These are phyloP conservation scores for Charadrius vociferus DNA, from an alignment of 2,113 vertebrate species.

Conservation along the genomic window DNA sequence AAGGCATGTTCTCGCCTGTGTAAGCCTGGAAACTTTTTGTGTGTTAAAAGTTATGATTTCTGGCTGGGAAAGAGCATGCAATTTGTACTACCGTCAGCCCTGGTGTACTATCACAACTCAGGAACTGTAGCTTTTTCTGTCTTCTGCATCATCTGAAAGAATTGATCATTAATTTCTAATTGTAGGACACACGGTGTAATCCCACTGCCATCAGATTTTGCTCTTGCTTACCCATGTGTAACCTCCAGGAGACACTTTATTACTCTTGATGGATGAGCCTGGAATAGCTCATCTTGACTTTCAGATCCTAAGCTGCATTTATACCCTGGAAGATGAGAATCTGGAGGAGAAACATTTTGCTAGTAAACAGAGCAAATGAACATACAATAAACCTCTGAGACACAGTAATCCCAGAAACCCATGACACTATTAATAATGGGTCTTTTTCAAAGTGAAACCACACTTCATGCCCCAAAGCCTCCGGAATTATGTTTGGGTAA, in stretches of 20 bases:
- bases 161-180: slow-evolving; percentile 61
- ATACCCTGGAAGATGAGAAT: slow-evolving; percentile 40
- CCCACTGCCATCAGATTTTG: neutral
- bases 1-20: neutral
- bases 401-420: slow-evolving; percentile 53
- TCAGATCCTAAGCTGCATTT: slow-evolving; percentile 41
- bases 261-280: slow-evolving; percentile 62
- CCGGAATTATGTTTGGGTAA: slow-evolving; percentile 54
- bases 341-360: slow-evolving; percentile 42
- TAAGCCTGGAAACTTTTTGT: neutral
- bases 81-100: neutral
- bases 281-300: slow-evolving; percentile 49
- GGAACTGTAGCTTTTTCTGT: neutral
- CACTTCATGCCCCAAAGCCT: slow-evolving; percentile 52
- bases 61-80: neutral
- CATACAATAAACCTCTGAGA: slow-evolving; percentile 58
- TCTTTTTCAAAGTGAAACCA: slow-evolving; percentile 43
- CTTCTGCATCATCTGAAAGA: neutral
- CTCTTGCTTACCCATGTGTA: slow-evolving; percentile 42
- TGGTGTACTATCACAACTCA: neutral
- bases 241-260: slow-evolving; percentile 57
- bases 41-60: neutral
- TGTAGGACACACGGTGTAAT: slow-evolving; percentile 10
- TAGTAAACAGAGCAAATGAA: slow-evolving; percentile 58
- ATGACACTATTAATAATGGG: slow-evolving; percentile 59